Conservation (phyloP, 2,797 vertebrate genomes). For the Girardinus metallicus region DNA sequence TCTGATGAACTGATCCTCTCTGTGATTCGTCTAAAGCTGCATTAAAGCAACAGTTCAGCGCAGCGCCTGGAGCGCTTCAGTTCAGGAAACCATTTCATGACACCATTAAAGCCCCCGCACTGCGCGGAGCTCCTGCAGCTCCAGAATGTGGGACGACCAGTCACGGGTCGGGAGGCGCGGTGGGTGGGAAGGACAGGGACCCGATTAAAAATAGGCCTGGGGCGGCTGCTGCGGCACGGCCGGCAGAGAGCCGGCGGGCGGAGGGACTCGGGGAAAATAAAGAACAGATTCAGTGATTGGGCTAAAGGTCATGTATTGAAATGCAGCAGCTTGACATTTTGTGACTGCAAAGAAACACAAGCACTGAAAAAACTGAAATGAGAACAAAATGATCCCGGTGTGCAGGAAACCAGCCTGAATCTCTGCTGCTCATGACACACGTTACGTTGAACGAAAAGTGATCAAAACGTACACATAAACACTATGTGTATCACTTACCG, state of each 20-base stretch:
- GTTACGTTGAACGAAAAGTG: slow-evolving; percentile 28
- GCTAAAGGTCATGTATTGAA: slow-evolving; percentile 54
- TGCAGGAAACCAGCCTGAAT: slow-evolving; percentile 12
- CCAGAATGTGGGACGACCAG: slow-evolving; percentile 62
- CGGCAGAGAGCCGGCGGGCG: slow-evolving; percentile 49
- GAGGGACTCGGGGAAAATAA: slow-evolving; percentile 13
- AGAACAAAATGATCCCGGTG: slow-evolving; percentile 47
- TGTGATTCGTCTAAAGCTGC: background rate
- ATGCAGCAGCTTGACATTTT: slow-evolving; percentile 44
- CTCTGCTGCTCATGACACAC: slow-evolving; percentile 31
- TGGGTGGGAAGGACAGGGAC: slow-evolving; percentile 18
- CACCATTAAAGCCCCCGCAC: slow-evolving; percentile 40
- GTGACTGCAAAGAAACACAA: slow-evolving; percentile 53
- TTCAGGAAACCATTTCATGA: slow-evolving; percentile 21
- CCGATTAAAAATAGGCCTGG: slow-evolving; percentile 66
- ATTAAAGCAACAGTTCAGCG: slow-evolving; percentile 1
- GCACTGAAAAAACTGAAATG: slow-evolving; percentile 13
- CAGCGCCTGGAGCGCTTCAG: background rate
- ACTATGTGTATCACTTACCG: slow-evolving; percentile 76
- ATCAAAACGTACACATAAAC: slow-evolving; percentile 66
- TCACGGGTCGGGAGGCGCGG: slow-evolving; percentile 55
- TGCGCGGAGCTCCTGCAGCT: slow-evolving; percentile 35
- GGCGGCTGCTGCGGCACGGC: slow-evolving; percentile 50
- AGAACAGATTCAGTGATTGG: slow-evolving; percentile 35
- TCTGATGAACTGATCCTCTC: background rate